Evolutionary conservation across 1,140 invertebrate genomes (phyloP).

Genomic region (Atta texana): DNA sequence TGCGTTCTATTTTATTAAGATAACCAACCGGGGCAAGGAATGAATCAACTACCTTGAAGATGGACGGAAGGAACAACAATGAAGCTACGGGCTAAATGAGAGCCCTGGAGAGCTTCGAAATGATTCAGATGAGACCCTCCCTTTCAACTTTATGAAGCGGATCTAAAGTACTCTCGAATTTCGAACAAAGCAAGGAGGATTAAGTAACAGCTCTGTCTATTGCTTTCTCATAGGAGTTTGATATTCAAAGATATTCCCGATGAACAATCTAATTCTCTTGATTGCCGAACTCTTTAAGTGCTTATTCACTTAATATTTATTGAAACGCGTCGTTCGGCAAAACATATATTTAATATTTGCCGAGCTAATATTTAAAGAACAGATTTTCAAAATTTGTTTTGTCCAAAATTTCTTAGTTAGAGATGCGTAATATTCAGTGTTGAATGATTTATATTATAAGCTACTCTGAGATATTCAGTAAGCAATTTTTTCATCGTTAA

Average conservation of each 20-base stretch:
- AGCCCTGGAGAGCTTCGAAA: constrained; percentile 17
- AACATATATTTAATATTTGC: background rate
- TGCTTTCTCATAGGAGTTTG: background rate
- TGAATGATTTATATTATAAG: too few relatives aligned
- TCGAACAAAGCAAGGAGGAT: constrained; percentile 20
- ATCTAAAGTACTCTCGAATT: constrained; percentile 31
- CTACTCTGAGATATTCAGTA: too few relatives aligned
- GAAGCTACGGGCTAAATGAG: constrained; percentile 22
- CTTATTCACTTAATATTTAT: background rate
- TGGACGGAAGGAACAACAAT: background rate
- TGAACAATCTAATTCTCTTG: background rate
- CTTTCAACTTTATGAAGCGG: constrained; percentile 24
- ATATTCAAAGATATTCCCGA: constrained; percentile 38
- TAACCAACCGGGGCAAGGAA: background rate
- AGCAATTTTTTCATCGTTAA: too few relatives aligned
- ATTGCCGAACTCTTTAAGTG: background rate
- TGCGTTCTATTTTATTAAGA: constrained; percentile 11
- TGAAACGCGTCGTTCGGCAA: background rate
- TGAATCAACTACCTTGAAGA: background rate
- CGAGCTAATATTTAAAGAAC: background rate
- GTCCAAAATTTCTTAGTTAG: too few relatives aligned
- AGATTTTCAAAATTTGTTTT: too few relatives aligned
- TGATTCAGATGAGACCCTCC: constrained; percentile 16
- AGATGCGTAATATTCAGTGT: too few relatives aligned
- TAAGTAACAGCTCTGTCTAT: constrained; percentile 15